These are phyloP conservation scores for Mythimna impura DNA, from an alignment of 2,888 invertebrate species.

Conservation along the genomic window DNA sequence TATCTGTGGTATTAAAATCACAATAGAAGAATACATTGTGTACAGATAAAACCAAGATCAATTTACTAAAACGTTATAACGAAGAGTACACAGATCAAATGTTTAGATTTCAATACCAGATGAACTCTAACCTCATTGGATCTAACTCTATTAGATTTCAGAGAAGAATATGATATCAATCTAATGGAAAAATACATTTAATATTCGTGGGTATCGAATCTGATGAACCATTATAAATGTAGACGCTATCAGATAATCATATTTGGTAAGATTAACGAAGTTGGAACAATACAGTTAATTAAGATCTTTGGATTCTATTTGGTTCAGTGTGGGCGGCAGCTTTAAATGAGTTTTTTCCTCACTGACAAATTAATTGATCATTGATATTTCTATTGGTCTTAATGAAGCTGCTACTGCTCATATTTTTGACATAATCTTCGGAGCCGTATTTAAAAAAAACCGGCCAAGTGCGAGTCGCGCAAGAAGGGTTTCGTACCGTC, in stretches of 20 bases:
- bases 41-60: constrained; percentile 26
- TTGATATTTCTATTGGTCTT: constrained; percentile 14
- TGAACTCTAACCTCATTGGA: constrained; percentile 35
- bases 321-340: constrained; percentile 9
- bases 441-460: no score
- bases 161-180: constrained; percentile 23
- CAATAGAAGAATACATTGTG: constrained; percentile 9
- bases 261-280: constrained; percentile 19
- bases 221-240: constrained; percentile 26
- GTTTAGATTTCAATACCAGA: constrained; percentile 33
- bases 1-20: constrained; percentile 25
- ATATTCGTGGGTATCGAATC: constrained; percentile 30
- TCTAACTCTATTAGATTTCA: constrained; percentile 12
- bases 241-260: constrained; percentile 38
- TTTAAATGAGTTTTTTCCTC: neutral
- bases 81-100: constrained; percentile 14
- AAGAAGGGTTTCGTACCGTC: no score
- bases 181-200: constrained; percentile 38
- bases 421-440: constrained; percentile 5
- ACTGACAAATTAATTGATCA: neutral
- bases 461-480: no score
- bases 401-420: constrained; percentile 7
- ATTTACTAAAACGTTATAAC: constrained; percentile 31
- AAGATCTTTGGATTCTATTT: constrained; percentile 8
- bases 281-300: constrained; percentile 36